Conservation (phyloP, 2,113 vertebrate species). For the Hystrix cristata region DNA sequence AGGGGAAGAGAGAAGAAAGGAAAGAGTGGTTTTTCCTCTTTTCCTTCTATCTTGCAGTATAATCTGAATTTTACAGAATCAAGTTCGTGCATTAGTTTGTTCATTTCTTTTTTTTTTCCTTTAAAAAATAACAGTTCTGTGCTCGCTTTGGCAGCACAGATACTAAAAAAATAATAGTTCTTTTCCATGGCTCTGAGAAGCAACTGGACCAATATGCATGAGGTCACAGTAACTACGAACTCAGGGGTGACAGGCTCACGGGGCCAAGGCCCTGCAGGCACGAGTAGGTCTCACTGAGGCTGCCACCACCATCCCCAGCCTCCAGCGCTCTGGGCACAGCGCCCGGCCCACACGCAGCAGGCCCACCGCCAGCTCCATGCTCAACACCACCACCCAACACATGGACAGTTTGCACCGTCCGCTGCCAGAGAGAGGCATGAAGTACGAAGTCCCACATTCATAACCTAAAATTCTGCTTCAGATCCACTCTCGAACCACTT, state of each 20-base stretch:
- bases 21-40: background rate
- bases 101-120: background rate
- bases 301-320: background rate
- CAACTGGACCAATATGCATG: background rate
- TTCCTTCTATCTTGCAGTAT: background rate
- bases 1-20: background rate
- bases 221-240: background rate
- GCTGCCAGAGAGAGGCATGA: background rate
- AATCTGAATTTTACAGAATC: slow-evolving; percentile 40
- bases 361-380: background rate
- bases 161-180: background rate
- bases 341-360: background rate
- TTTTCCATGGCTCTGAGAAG: background rate
- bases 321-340: background rate
- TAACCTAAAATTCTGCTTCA: background rate
- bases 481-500: background rate
- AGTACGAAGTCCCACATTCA: background rate
- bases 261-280: background rate
- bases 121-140: background rate
- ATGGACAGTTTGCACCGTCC: background rate
- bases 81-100: background rate
- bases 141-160: too few species aligned
- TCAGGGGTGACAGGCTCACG: background rate
- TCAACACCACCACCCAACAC: rapidly evolving
- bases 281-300: rapidly evolving